Evolutionary conservation across 2,797 vertebrate species (phyloP), one percentile per base, ranked within the genome.

Genomic region (Enteromius thamalakanensis): DNA sequence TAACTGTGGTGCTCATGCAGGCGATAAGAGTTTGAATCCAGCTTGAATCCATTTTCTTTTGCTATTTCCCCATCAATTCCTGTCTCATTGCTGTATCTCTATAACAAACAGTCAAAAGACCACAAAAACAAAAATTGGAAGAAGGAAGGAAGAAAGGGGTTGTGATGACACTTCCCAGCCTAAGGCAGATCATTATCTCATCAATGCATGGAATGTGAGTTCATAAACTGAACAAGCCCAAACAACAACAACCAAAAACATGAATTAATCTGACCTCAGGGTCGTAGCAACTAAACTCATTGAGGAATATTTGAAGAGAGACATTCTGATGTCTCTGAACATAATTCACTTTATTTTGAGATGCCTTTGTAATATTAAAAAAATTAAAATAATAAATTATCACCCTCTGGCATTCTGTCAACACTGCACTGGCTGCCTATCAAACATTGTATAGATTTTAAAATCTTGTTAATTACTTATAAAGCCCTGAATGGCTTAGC

Each of bases 261-360:
- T 86, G 86, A 90, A 90, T 90, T 65, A 65, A 85, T 55, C 21
- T 91, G 93, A 93, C 92, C 93, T 90, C 72, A 80, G 85, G 88
- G 85, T 88, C 86, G 78, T 81, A 76, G 88, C 82, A 49, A 87
- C 85, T 86, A 85, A 87, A 89, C 65, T 90, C 86, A 84, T 80
- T 71, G 37, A 32, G 47, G 17, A 81, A 53, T n/a, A 42, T 29
- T 6, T 2, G 60, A 15, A 79, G 51, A 64, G 26, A 62, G 19
- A 67, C 7, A 29, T 53, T 55, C 47, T 70, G 80, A 32, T 9
- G 26, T 34, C 21, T 75, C 29, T 67, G 49, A 11, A 23, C 1
- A 1, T 32, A 58, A 47, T n/a, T 1, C 53, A 62, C 9, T 45
- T 40, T 40, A 79, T 42, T 70, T 58, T 49, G 40, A 64, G 68